These are phyloP conservation scores for Cataglyphis livida DNA, from an alignment of 2,888 invertebrate genomes.

Conservation along the genomic window DNA sequence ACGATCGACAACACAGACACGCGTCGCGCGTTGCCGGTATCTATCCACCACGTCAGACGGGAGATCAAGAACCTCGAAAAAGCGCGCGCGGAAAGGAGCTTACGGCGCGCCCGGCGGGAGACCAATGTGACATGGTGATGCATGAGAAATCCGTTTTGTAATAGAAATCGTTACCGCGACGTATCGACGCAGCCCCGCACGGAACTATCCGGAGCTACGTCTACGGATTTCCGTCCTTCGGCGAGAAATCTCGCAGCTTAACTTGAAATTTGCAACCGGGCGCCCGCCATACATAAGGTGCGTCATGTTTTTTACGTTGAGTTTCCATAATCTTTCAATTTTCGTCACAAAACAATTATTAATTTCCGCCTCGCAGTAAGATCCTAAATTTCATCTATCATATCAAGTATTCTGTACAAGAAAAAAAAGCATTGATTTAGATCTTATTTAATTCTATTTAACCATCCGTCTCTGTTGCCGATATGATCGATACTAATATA, in stretches of 20 bases:
- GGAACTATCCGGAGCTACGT: constrained; percentile 37
- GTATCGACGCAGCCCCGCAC: constrained; percentile 61
- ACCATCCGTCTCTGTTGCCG: background rate
- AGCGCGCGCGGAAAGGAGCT: constrained; percentile 56
- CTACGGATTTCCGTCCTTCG: constrained; percentile 49
- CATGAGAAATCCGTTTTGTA: constrained; percentile 66
- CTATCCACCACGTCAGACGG: constrained; percentile 22
- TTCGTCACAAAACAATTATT: background rate
- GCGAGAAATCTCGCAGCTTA: constrained; percentile 43
- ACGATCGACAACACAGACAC: constrained; percentile 8
- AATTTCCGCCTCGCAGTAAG: background rate
- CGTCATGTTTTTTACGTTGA: constrained; percentile 12
- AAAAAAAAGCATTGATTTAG: background rate
- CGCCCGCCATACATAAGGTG: constrained; percentile 4
- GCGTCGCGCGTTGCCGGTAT: constrained; percentile 18
- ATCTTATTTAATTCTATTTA: background rate
- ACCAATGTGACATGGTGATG: constrained; percentile 62
- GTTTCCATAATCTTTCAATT: constrained; percentile 32
- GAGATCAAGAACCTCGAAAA: constrained; percentile 35
- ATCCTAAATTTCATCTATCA: background rate
- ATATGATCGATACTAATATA: background rate
- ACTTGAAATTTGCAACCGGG: constrained; percentile 30
- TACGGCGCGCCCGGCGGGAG: constrained; percentile 44
- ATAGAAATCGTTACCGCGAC: constrained; percentile 67
- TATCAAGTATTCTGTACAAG: background rate